phyloP scores from a whole-genome alignment of 2,113 vertebrate species.

The Sinocyclocheilus grahami region DNA sequence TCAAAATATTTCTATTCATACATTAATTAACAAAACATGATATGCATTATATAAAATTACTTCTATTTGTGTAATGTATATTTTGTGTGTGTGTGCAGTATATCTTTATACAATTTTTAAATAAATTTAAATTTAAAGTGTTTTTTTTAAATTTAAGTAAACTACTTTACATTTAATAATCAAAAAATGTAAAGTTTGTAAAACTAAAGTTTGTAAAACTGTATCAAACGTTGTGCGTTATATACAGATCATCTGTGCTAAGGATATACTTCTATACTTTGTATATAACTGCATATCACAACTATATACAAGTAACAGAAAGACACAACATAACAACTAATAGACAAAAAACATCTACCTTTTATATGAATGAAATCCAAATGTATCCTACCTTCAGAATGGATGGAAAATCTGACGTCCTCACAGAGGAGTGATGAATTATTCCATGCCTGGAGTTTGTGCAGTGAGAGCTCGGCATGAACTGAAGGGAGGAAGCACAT shows the following conservation, averaged over 20 bases:
- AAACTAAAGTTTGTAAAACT: too few species aligned
- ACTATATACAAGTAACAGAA: not conserved
- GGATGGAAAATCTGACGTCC: not conserved
- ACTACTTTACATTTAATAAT: too few species aligned
- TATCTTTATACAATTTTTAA: not conserved
- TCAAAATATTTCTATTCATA: not conserved
- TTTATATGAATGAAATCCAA: not conserved
- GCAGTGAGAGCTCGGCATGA: slow-evolving; percentile 28
- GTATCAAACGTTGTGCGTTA: not conserved
- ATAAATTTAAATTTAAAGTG: too few species aligned
- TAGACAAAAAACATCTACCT: not conserved
- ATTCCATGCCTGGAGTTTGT: slow-evolving; percentile 38
- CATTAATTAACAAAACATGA: not conserved
- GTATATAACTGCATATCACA: not conserved
- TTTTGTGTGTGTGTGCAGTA: too few species aligned
- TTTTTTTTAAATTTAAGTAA: too few species aligned
- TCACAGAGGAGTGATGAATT: slow-evolving; percentile 16
- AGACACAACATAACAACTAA: not conserved
- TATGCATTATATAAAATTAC: not conserved
- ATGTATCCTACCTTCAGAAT: slow-evolving; percentile 41
- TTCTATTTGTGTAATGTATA: too few species aligned
- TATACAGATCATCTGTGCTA: not conserved
- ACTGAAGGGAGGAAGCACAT: slow-evolving; percentile 39
- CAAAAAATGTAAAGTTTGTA: too few species aligned
- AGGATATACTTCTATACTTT: not conserved